Evolutionary conservation across 2,113 vertebrate genomes (phyloP).

Genomic region (Cepphus grylle): DNA sequence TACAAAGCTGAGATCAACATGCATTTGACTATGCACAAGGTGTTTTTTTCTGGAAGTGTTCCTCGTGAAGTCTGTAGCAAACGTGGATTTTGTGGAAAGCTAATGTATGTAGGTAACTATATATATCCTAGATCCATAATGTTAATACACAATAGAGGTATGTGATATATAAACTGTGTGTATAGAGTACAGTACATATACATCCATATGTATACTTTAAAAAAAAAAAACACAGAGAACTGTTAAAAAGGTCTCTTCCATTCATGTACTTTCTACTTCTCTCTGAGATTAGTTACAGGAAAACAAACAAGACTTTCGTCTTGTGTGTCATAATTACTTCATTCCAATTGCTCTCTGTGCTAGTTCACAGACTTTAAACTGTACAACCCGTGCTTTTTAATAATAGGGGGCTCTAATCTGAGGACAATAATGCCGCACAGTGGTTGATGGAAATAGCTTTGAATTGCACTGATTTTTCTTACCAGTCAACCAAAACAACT

Average conservation of each 20-base stretch:
- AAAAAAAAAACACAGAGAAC: not conserved
- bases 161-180: not conserved
- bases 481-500: not conserved
- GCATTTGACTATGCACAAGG: not conserved
- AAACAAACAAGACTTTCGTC: not conserved
- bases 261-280: not conserved
- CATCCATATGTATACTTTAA: not conserved
- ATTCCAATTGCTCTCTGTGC: not conserved
- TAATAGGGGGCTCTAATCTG: not conserved
- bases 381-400: not conserved
- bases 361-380: not conserved
- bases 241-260: not conserved
- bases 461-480: not conserved
- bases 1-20: not conserved
- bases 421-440: not conserved
- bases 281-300: not conserved
- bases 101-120: not conserved
- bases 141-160: not conserved
- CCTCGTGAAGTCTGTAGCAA: not conserved
- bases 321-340: not conserved
- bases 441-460: not conserved
- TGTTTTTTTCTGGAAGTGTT: not conserved
- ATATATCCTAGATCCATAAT: not conserved
- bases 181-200: not conserved
- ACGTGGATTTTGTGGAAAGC: not conserved